Evolutionary conservation across 30 jellyfish, hydroid and myxozoan species (phyloP), one percentile per base, ranked within the genome.

Genomic region (Morbakka virulenta): DNA sequence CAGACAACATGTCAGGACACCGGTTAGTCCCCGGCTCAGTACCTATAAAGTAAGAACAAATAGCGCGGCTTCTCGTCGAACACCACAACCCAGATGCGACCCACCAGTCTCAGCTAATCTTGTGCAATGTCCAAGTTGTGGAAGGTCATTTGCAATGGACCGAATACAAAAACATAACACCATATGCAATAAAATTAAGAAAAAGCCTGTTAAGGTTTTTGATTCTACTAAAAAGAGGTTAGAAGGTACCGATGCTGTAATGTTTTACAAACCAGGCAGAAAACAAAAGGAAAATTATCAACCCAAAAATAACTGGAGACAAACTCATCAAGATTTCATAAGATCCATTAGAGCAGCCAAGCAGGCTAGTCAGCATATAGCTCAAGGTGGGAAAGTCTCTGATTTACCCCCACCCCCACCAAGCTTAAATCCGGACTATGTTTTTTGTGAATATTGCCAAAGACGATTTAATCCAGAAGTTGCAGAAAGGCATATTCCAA

Each of bases 381-480:
- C 77, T 2, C 76, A 62, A n/a, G 97, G 97, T 21, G 97, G 97
- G 26, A 81, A 75, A 48, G 97, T 92, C 24, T 89, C 97, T 27
- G 97, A 89, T 74, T 91, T 89, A 2, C 97, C 97, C 26, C 97
- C 97, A 52, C 97, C 97, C 28, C 97, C 97, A 33, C 97, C 97
- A 17, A 81, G 95, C 36, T 72, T 89, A 32, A 89, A 89, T 57
- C 95, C 95, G 0, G 93, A 89, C 77, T 89, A 89, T 64, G 85
- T 89, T 31, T 61, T 20, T 3, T 89, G 97, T 53, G 92, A 82
- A 68, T 79, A 89, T 35, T 89, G 97, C 62, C 57, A 82, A 23
- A 63, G 97, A 35, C 62, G 97, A 22, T 89, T 89, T 53, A 89
- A 82, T 75, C 97, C 95, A 34, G 78, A 82, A 2, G 97, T 89